Evolutionary conservation across 1,140 invertebrate species (phyloP), one percentile per base, ranked within the genome.

Genomic region (Plodia interpunctella): DNA sequence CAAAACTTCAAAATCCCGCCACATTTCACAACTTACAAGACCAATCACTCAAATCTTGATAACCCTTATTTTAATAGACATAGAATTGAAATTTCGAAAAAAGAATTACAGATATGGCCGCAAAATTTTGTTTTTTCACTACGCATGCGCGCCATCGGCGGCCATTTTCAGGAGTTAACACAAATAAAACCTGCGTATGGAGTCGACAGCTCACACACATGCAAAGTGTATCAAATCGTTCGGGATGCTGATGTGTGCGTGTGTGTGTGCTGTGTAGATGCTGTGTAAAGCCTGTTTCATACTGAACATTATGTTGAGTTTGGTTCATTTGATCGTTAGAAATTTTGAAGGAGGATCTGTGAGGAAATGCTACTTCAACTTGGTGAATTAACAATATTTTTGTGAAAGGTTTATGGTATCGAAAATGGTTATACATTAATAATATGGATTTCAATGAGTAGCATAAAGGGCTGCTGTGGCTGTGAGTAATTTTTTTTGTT

Each of bases 131-230:
- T 53, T 38, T 35, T 57, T 57, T 55, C 32, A 5, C 4, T 44
- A 60, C 74, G 71, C 74, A 76, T 66, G 74, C 74, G 74, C 62
- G 20, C 3, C 3, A 0, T 3, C 54, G 74, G 66, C 74, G 65
- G 74, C 74, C 74, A 76, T 76, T 76, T 76, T 74, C 74, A 74
- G 69, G 65, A 50, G 62, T 65, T 15, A 59, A 72, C 62, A 66
- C 74, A 65, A 58, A 68, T 25, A 61, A 38, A 58, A 11, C 20
- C 50, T 28, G 18, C 57, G 57, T 58, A 52, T 54, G 53, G 49
- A 44, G 57, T 38, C 25, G 18, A 20, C 32, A 35, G 49, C 38
- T 54, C 63, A 68, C 62, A 56, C 56, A 52, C 53, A 52, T 13
- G 49, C 25, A 58, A 53, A 28, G 61, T 66, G 65, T 68, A 64